Evolutionary conservation across 2,888 invertebrate species (phyloP).

Genomic region (Zygogramma bicolorata): DNA sequence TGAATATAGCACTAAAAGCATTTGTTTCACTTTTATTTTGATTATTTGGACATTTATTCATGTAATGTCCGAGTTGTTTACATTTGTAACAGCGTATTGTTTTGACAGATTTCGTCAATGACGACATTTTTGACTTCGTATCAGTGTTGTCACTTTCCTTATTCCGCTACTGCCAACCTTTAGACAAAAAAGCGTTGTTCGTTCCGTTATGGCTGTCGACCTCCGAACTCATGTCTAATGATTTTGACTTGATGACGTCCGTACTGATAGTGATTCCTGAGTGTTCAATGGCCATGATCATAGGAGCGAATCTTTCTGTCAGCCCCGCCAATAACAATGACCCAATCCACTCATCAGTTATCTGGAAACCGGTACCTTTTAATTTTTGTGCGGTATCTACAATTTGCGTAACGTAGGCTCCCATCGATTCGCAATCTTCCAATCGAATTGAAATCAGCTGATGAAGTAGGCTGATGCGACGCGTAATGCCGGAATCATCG

Average conservation of each 20-base stretch:
- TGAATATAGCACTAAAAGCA: constrained; percentile 48
- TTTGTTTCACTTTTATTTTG: not conserved
- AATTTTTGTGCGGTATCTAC: constrained; percentile 45
- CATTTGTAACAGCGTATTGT: constrained; percentile 41
- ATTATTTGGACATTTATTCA: not conserved
- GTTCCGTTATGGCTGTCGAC: not conserved
- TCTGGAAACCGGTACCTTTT: constrained; percentile 43
- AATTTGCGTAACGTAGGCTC: constrained; percentile 47
- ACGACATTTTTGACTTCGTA: not conserved
- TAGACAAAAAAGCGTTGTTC: not conserved
- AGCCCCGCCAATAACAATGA: constrained; percentile 47
- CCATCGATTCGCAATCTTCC: constrained; percentile 49
- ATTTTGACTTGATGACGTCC: constrained; percentile 51
- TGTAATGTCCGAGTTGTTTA: constrained; percentile 41
- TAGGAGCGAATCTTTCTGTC: constrained; percentile 44
- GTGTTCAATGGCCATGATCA: constrained; percentile 52
- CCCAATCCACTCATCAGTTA: constrained; percentile 43
- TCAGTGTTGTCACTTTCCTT: not conserved
- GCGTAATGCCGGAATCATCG: constrained; percentile 41
- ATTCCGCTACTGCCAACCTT: not conserved
- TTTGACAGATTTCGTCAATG: not conserved
- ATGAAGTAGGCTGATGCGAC: constrained; percentile 43
- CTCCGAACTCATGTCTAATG: constrained; percentile 40
- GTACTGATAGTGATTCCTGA: constrained; percentile 45
- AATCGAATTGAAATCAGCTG: constrained; percentile 45